phyloP scores from a whole-genome alignment of 2,797 vertebrate species.

The Peromyscus eremicus region DNA sequence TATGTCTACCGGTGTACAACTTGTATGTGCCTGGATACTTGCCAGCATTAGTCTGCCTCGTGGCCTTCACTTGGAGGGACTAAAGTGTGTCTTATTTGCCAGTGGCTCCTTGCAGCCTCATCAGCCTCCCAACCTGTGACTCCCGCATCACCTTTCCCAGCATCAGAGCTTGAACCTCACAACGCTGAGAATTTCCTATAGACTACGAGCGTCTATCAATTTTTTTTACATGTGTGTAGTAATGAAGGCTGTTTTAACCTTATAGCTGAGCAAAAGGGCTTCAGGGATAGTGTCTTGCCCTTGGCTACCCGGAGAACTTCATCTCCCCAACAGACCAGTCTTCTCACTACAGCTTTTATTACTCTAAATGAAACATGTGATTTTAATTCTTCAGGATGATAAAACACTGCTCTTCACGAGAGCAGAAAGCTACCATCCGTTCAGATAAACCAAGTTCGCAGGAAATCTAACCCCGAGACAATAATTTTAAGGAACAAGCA shows the following conservation, averaged over 20 bases:
- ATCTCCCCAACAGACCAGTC: not conserved
- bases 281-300: not conserved
- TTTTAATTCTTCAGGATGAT: not conserved
- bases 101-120: not conserved
- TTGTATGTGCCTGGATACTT: not conserved
- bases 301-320: not conserved
- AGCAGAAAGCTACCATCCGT: not conserved
- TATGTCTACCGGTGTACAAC: not conserved
- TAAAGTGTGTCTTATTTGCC: not conserved
- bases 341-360: not conserved
- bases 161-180: not conserved
- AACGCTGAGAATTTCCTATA: not conserved
- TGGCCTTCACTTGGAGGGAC: not conserved
- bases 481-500: conserved; percentile 68
- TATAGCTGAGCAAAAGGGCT: not conserved
- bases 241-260: not conserved
- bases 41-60: not conserved
- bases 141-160: not conserved
- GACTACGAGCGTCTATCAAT: not conserved
- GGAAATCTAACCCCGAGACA: conserved; percentile 62
- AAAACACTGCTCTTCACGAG: not conserved
- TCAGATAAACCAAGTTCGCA: conserved; percentile 66
- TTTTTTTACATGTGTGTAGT: not conserved
- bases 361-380: not conserved
- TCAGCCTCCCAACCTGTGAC: not conserved